These are phyloP conservation scores for Luperina nickerlii DNA, from an alignment of 2,888 invertebrate species.

Conservation along the genomic window DNA sequence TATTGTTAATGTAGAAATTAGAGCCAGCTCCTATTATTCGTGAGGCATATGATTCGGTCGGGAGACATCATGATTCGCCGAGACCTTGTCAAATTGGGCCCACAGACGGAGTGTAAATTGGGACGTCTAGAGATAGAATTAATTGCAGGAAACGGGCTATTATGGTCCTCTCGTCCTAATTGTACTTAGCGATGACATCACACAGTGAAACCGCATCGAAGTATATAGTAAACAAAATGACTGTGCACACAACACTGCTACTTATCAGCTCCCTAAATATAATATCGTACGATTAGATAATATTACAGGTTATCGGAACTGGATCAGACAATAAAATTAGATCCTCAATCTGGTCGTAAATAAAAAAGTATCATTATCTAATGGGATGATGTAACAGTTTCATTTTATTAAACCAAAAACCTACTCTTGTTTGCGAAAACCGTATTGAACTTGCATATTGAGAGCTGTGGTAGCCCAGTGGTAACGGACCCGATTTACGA, in stretches of 20 bases:
- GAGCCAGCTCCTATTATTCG: not conserved
- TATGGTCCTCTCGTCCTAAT: conserved; percentile 42
- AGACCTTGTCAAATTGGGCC: conserved; percentile 31
- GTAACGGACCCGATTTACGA: too few relatives aligned
- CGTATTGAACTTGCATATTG: not conserved
- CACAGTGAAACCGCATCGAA: not conserved
- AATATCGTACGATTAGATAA: conserved; percentile 60
- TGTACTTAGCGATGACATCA: conserved; percentile 44
- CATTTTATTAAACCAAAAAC: conserved; percentile 30
- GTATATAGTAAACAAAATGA: conserved; percentile 26
- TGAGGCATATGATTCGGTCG: not conserved
- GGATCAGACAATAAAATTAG: conserved; percentile 58
- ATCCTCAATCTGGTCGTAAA: conserved; percentile 50
- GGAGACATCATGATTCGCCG: conserved; percentile 23
- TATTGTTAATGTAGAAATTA: not conserved
- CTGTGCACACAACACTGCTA: conserved; percentile 15
- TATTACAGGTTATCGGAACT: conserved; percentile 42
- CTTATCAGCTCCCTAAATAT: conserved; percentile 49
- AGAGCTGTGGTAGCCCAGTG: too few relatives aligned
- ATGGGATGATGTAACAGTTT: conserved; percentile 51
- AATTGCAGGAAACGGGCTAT: conserved; percentile 55
- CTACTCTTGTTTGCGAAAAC: conserved; percentile 28
- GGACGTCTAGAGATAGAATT: conserved; percentile 49
- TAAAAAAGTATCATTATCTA: conserved; percentile 50
- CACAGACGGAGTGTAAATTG: conserved; percentile 42